These are phyloP conservation scores for Neomicropteryx cornuta DNA, from an alignment of 1,140 invertebrate species.

Conservation along the genomic window DNA sequence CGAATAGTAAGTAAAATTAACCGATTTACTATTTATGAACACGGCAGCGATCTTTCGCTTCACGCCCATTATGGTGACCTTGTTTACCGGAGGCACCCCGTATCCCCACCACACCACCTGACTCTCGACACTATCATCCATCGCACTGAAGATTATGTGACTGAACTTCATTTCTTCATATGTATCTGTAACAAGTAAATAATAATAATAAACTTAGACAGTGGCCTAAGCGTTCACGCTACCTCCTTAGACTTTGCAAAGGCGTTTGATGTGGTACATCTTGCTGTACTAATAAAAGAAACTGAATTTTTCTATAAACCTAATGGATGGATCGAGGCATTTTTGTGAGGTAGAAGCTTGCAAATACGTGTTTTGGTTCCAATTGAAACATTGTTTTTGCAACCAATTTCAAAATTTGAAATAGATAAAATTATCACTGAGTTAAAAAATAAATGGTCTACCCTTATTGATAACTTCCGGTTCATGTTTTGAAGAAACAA, in stretches of 20 bases:
- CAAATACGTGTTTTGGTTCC: no score
- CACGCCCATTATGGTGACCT: constrained; percentile 23
- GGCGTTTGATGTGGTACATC: no score
- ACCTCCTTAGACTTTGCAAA: background rate
- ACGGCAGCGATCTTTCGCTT: constrained; percentile 19
- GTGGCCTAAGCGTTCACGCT: constrained; percentile 1
- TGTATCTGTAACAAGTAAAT: constrained; percentile 39
- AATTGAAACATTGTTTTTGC: no score
- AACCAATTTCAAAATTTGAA: no score
- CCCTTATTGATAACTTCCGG: no score
- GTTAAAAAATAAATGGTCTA: no score
- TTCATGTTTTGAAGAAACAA: no score
- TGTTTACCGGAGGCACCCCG: constrained; percentile 32
- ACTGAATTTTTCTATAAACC: constrained; percentile 4
- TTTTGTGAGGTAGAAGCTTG: no score
- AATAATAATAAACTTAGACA: background rate
- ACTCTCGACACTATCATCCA: constrained; percentile 35
- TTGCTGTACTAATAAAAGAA: no score
- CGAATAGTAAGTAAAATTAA: constrained; percentile 21
- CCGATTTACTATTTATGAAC: constrained; percentile 21
- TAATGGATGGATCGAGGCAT: background rate
- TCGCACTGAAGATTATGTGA: constrained; percentile 41
- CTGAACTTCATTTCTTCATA: constrained; percentile 47
- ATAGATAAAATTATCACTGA: no score
- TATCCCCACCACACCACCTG: constrained; percentile 37